Conservation (phyloP, 2,113 vertebrate genomes). For the Amblyopsis rosae region DNA sequence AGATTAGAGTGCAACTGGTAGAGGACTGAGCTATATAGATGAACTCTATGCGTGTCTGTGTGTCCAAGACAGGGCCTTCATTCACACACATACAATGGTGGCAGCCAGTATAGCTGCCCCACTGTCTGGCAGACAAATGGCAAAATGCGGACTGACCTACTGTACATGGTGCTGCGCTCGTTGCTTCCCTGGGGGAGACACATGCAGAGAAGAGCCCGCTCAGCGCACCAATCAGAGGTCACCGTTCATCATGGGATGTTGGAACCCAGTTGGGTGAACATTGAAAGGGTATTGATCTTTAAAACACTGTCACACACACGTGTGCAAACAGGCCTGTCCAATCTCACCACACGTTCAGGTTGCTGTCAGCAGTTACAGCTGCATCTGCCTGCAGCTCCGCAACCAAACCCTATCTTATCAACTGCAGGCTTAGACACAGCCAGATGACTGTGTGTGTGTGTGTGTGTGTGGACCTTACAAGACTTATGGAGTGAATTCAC, state of each 20-base stretch:
- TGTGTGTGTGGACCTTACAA: conserved; percentile 47
- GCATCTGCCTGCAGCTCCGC: conserved; percentile 62
- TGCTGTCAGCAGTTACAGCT: conserved; percentile 61
- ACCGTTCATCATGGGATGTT: conserved; percentile 47
- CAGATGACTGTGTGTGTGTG: conserved; percentile 33
- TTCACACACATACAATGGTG: conserved; percentile 68
- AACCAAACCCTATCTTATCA: conserved; percentile 70
- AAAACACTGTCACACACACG: conserved; percentile 19
- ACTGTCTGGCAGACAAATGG: conserved; percentile 60
- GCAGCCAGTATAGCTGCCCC: conserved; percentile 57
- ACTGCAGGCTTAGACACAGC: conserved; percentile 60
- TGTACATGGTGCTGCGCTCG: conserved; percentile 36
- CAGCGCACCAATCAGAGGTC: conserved; percentile 44
- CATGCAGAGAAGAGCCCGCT: conserved; percentile 40
- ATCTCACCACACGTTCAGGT: conserved; percentile 44
- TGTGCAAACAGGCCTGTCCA: conserved; percentile 30
- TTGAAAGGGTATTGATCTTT: conserved; percentile 39
- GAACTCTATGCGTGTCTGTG: conserved; percentile 50
- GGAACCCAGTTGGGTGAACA: conserved; percentile 36
- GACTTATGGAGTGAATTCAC: conserved; percentile 69
- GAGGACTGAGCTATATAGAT: conserved; percentile 24
- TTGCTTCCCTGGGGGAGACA: conserved; percentile 17
- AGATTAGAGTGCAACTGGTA: conserved; percentile 12
- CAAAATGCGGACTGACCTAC: conserved; percentile 56
- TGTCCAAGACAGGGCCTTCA: conserved; percentile 47